Conservation (phyloP, 1,140 invertebrate genomes). For the Macrostomum lignano region DNA sequence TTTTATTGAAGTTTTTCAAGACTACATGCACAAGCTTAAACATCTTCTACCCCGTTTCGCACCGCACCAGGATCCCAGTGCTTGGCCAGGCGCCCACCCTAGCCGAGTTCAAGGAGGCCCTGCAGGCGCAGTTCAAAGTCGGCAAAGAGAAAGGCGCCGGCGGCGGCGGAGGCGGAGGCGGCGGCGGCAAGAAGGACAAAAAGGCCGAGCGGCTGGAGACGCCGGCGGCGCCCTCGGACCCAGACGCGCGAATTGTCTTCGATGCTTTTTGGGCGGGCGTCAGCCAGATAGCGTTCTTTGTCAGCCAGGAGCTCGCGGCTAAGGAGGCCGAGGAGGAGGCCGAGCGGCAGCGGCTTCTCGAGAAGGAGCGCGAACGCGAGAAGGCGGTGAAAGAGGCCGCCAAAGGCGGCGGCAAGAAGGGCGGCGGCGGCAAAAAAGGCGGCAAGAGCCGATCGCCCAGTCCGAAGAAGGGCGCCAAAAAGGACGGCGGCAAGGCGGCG, state of each 20-base stretch:
- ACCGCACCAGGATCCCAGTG: no score
- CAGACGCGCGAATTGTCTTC: constrained; percentile 21
- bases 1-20: no score
- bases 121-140: no score
- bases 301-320: no score
- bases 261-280: constrained; percentile 15
- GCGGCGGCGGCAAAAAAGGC: constrained; percentile 11
- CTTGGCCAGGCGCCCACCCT: no score
- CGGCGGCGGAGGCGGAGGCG: constrained; percentile 11
- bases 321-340: no score
- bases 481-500: background rate
- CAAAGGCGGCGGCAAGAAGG: constrained; percentile 9
- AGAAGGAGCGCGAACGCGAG: constrained; percentile 8
- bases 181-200: constrained; percentile 12
- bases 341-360: no score
- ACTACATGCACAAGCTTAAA: no score
- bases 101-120: no score
- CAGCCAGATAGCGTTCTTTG: no score
- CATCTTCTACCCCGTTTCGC: no score
- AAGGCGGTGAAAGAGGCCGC: constrained; percentile 14
- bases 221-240: constrained; percentile 16
- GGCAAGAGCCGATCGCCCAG: constrained; percentile 16
- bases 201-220: constrained; percentile 12
- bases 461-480: constrained; percentile 15
- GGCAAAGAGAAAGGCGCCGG: constrained; percentile 11